Conservation (phyloP, 2,797 vertebrate genomes). For the Philypnodon macrostomus region DNA sequence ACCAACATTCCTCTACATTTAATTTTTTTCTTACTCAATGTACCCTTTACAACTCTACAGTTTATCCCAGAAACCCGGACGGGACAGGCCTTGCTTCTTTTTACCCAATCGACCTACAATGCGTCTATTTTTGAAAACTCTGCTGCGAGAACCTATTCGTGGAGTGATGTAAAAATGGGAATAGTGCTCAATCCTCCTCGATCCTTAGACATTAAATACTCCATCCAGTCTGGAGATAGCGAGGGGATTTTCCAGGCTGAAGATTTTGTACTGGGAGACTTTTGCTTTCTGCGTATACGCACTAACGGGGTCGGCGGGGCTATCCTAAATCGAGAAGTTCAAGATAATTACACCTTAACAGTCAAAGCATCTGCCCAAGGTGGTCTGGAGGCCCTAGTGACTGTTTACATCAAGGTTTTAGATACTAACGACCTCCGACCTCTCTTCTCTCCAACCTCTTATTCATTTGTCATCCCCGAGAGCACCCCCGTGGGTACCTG, state of each 20-base stretch:
- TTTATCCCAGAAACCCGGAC: constrained; percentile 48
- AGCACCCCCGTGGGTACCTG: constrained; percentile 87
- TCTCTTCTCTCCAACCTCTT: constrained; percentile 93
- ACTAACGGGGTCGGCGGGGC: constrained; percentile 89
- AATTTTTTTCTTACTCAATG: constrained; percentile 70
- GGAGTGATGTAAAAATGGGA: constrained; percentile 89
- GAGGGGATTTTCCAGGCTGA: constrained; percentile 93
- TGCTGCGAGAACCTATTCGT: constrained; percentile 86
- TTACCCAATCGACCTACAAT: constrained; percentile 87
- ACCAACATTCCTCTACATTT: constrained; percentile 69
- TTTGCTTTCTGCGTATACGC: constrained; percentile 92
- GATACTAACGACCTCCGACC: constrained; percentile 96
- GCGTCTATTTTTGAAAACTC: constrained; percentile 93
- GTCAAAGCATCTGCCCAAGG: constrained; percentile 85
- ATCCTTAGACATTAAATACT: constrained; percentile 85
- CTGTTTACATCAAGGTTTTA: constrained; percentile 86
- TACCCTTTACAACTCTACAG: constrained; percentile 52
- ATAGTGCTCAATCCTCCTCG: constrained; percentile 76
- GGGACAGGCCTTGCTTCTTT: constrained; percentile 74
- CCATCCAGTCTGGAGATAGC: constrained; percentile 86
- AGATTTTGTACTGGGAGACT: constrained; percentile 88
- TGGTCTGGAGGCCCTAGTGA: constrained; percentile 80
- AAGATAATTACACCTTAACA: constrained; percentile 87
- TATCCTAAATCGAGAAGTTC: constrained; percentile 92
- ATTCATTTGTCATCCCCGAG: constrained; percentile 89